Conservation (phyloP, 2,888 invertebrate species). For the Perithous albicinctus region DNA sequence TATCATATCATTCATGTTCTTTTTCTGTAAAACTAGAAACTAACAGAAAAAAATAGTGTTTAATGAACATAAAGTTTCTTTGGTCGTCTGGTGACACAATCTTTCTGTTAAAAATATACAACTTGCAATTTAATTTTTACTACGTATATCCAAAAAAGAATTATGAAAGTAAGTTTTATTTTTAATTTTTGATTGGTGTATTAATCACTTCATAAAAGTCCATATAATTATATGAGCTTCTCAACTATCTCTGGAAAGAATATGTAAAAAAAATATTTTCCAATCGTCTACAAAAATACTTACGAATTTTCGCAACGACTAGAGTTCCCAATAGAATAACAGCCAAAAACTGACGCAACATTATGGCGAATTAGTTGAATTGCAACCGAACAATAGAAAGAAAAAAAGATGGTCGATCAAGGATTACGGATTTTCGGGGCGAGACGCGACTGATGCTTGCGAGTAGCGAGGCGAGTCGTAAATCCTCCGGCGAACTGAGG, state of each 20-base stretch:
- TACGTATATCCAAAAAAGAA: too few species aligned
- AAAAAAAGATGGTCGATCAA: neutral
- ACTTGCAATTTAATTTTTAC: too few species aligned
- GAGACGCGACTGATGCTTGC: too few species aligned
- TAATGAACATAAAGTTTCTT: too few species aligned
- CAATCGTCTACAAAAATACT: conserved; percentile 35
- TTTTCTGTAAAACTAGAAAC: too few species aligned
- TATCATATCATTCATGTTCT: too few species aligned
- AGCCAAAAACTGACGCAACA: conserved; percentile 45
- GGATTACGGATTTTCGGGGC: neutral
- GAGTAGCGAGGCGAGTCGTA: neutral
- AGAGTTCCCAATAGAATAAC: conserved; percentile 44
- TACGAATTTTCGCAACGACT: conserved; percentile 62
- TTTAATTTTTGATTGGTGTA: too few species aligned
- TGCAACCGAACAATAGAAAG: conserved; percentile 1
- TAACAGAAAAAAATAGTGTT: too few species aligned
- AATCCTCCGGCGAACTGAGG: conserved; percentile 23
- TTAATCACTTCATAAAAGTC: too few species aligned
- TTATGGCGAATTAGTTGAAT: conserved; percentile 23
- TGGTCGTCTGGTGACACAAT: too few species aligned
- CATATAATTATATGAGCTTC: neutral
- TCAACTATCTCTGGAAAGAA: neutral
- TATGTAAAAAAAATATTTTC: neutral
- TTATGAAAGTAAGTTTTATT: too few species aligned
- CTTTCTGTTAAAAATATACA: too few species aligned